Conservation (phyloP, 2,797 vertebrate genomes). For the Acomys russatus region DNA sequence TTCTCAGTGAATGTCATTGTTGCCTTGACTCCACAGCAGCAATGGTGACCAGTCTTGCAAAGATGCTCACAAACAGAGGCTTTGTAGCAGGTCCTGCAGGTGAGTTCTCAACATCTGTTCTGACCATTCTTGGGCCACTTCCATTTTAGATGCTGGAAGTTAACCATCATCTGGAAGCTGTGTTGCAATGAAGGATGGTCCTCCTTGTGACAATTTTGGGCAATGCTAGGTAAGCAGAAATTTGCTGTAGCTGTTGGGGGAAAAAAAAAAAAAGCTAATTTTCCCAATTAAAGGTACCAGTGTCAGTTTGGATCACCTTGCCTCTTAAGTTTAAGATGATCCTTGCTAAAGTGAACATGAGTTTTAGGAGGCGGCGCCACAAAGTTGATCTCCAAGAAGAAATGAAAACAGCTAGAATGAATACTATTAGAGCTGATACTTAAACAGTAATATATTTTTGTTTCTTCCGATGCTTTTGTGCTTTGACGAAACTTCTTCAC, state of each 20-base stretch:
- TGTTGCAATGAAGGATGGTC: not conserved
- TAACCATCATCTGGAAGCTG: not conserved
- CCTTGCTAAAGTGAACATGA: not conserved
- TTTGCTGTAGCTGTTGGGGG: constrained; percentile 3
- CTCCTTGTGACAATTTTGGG: not conserved
- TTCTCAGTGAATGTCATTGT: not conserved
- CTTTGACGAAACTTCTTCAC: constrained; percentile 43
- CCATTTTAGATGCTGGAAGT: constrained; percentile 11
- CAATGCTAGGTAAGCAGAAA: constrained; percentile 4
- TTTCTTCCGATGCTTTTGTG: constrained; percentile 39
- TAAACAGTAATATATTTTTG: constrained; percentile 42
- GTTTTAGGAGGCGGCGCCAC: not conserved
- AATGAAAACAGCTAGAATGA: constrained; percentile 47
- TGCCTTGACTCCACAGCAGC: not conserved
- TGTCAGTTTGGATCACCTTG: not conserved
- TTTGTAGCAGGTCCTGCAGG: not conserved
- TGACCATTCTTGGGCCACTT: constrained; percentile 6
- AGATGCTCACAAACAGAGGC: not conserved
- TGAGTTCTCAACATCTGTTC: not conserved
- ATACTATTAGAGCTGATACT: constrained; percentile 31
- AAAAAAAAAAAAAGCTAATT: not conserved
- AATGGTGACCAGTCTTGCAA: not conserved
- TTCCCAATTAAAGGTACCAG: constrained; percentile 21
- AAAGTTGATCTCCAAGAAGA: constrained; percentile 39
- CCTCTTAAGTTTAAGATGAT: constrained; percentile 28